Base-by-base conservation (phyloP, 2,888 invertebrate genomes). In the Noctua fimbriata region DNA sequence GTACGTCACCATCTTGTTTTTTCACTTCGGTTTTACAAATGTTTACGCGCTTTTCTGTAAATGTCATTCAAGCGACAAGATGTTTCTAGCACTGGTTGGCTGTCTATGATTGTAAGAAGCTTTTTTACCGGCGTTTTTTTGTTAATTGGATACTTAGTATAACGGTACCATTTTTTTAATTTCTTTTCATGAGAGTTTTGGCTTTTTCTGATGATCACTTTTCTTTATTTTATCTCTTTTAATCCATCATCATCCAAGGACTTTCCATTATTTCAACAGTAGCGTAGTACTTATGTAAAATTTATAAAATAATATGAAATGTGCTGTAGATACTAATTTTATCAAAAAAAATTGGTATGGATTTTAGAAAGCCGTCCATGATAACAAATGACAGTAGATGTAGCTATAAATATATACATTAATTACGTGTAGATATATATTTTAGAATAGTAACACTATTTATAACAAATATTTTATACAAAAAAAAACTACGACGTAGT, bases 221-320 rank as follows among this genome's bases (percentile, higher is more conserved):
- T 10, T 47, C 58, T n/a, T 12, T 21, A 24, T 18, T 44, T 5
- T n/a, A 9, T 36, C 4, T 47, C 9, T 1, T 21, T 60, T 21
- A 41, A 24, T 32, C 4, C 3, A 63, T 32, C 28, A 60, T 28
- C 9, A 63, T 63, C 7, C 28, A 63, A 28, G 7, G 18, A 32
- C 2, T 28, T 32, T 60, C 7, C 3, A 21, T 41, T 47, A 28
- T 14, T 44, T 44, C 44, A 44, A 12, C 32, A 44, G 18, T n/a
- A n/a, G 44, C 16, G 12, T 21, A 28, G 21, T 10, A 44, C 0
- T n/a, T 1, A 24, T 24, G 12, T 55, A 2, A n/a, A 77, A n/a
- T 44, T 7, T n/a, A 55, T 4, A 66, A 28, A n/a, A 47, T 60
- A 24, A 58, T 55, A 58, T 18, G 32, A 49, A 78, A 52, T 81